A percentile compares a stretch with the other conserved stretches of the same genome.
These are phyloP conservation scores for Eulemur albifrons DNA, from an alignment of 2,797 vertebrate genomes.

Conservation along the genomic window DNA sequence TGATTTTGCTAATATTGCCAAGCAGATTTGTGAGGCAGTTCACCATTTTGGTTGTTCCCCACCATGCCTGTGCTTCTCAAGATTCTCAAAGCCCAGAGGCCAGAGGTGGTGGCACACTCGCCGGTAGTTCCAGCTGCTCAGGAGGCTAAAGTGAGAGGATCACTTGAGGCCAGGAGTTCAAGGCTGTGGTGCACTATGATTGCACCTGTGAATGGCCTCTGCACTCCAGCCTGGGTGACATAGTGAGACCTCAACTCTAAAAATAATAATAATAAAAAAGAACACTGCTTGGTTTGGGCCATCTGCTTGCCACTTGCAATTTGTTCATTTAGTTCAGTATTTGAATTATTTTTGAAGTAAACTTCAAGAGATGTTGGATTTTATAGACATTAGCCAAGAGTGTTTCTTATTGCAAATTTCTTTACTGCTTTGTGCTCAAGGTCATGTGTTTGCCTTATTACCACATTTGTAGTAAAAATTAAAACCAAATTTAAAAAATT, in stretches of 20 bases:
- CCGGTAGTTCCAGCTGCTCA: background rate
- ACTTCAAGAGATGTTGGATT: background rate
- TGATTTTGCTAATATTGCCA: background rate
- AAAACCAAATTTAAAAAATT: background rate
- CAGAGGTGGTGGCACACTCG: background rate
- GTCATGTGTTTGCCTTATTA: background rate
- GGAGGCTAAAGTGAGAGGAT: background rate
- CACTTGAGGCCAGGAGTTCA: background rate
- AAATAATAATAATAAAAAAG: background rate
- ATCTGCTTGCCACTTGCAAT: background rate
- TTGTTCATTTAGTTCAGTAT: background rate
- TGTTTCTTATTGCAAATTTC: background rate
- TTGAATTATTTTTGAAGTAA: conserved; percentile 30
- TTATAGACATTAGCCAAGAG: background rate
- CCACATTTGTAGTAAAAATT: background rate
- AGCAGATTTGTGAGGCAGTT: background rate
- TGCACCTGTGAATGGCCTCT: background rate
- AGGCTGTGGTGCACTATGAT: background rate
- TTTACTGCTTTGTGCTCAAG: background rate
- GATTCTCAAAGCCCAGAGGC: background rate
- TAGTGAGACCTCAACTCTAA: background rate
- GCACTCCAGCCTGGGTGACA: background rate
- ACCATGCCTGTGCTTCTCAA: background rate
- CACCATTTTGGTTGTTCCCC: background rate
- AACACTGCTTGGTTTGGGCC: background rate